phyloP scores from a whole-genome alignment of 35 echinoderm and acorn worm species.

The Anneissia japonica region DNA sequence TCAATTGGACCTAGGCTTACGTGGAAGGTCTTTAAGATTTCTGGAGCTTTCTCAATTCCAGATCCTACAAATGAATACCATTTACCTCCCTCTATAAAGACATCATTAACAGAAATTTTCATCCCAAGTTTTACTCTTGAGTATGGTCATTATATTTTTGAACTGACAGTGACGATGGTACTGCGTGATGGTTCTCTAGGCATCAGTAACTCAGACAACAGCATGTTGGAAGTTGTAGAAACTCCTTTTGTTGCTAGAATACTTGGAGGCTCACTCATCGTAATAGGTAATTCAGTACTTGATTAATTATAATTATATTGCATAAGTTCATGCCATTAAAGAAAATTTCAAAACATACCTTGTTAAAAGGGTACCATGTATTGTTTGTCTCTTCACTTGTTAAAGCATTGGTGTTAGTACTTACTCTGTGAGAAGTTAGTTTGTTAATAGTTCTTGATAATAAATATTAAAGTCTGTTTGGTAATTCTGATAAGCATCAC shows the following conservation, averaged over 20 bases:
- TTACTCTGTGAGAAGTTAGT: no score
- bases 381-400: no score
- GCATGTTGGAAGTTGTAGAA: slow-evolving; percentile 42
- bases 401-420: no score
- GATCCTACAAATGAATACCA: slow-evolving; percentile 38
- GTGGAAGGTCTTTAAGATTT: slow-evolving; percentile 63
- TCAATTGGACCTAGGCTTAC: slow-evolving; percentile 25
- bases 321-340: no score
- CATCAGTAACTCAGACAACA: slow-evolving; percentile 52
- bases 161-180: slow-evolving; percentile 32
- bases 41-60: slow-evolving; percentile 43
- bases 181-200: slow-evolving; percentile 57
- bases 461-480: no score
- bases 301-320: no score
- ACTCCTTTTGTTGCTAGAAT: slow-evolving; percentile 56
- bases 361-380: no score
- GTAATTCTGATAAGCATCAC: no score
- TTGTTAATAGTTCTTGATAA: no score
- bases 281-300: slow-evolving; percentile 27
- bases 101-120: slow-evolving; percentile 40
- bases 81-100: slow-evolving; percentile 27
- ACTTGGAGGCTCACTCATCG: slow-evolving; percentile 44
- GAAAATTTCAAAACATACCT: no score
- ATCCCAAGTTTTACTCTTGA: slow-evolving; percentile 58
- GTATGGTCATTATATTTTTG: slow-evolving; percentile 68